Evolutionary conservation across 2,113 vertebrate genomes (phyloP).

Genomic region (Macaca mulatta): DNA sequence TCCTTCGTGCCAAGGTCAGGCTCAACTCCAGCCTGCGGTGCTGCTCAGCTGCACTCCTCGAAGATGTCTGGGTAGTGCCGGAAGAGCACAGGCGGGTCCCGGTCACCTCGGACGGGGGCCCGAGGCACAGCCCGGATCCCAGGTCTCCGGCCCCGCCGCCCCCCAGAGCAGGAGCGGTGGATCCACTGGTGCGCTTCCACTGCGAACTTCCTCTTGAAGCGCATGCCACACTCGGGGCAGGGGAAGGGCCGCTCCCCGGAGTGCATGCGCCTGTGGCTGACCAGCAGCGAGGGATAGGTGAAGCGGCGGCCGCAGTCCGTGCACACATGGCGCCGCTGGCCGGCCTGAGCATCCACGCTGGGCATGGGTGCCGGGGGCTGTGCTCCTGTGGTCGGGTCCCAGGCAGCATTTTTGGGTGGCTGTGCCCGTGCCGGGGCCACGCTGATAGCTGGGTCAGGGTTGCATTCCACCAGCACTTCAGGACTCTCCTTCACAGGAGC

Average conservation of each 20-base stretch:
- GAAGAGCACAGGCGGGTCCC: constrained; percentile 75
- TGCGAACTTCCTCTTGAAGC: constrained; percentile 72
- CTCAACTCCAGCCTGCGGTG: neutral
- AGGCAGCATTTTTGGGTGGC: neutral
- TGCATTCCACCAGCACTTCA: neutral
- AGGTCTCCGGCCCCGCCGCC: constrained; percentile 74
- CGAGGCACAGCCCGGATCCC: constrained; percentile 75
- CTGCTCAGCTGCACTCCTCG: constrained; percentile 73
- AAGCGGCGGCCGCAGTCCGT: constrained; percentile 76
- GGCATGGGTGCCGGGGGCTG: neutral
- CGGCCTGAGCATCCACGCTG: neutral
- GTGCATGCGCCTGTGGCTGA: constrained; percentile 76
- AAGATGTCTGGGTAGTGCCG: constrained; percentile 79
- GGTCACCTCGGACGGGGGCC: constrained; percentile 69
- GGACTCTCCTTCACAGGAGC: neutral
- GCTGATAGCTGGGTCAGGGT: neutral
- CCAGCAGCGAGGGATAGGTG: constrained; percentile 68
- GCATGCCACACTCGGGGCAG: constrained; percentile 75
- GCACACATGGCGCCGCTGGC: constrained; percentile 71
- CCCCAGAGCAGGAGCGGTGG: constrained; percentile 76
- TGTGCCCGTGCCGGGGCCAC: neutral
- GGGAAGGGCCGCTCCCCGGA: constrained; percentile 72
- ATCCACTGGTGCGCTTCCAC: constrained; percentile 74
- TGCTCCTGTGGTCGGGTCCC: neutral
- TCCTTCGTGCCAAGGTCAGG: neutral